phyloP scores from a whole-genome alignment of 2,888 invertebrate genomes.

The Chymomyza amoena region DNA sequence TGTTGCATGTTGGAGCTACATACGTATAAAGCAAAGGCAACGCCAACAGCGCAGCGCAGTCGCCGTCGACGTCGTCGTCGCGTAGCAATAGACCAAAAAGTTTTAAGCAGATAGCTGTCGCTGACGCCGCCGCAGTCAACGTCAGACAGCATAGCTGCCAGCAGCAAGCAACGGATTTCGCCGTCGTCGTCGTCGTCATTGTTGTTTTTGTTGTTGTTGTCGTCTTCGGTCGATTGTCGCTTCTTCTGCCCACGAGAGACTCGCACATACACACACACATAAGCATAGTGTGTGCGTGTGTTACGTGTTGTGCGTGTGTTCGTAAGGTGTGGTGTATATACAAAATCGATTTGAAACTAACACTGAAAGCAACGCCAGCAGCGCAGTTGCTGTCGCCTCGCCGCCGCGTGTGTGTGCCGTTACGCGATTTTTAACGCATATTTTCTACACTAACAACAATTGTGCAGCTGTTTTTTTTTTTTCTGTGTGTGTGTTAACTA shows the following conservation, averaged over 20 bases:
- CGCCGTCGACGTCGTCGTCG: constrained; percentile 2
- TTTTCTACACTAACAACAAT: background rate
- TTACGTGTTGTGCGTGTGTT: constrained; percentile 25
- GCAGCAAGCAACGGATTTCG: constrained; percentile 14
- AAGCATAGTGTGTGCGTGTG: background rate
- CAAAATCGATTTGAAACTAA: constrained; percentile 57
- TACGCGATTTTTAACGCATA: constrained; percentile 35
- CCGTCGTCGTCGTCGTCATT: constrained; percentile 21
- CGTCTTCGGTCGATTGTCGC: constrained; percentile 16
- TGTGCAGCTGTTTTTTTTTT: constrained; percentile 8
- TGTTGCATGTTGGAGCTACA: background rate
- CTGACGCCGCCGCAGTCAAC: background rate
- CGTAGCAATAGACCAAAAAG: constrained; percentile 38
- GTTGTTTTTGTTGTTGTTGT: constrained; percentile 23
- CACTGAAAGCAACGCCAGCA: constrained; percentile 1
- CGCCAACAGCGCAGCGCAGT: constrained; percentile 15
- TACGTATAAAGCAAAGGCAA: constrained; percentile 15
- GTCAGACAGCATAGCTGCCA: constrained; percentile 16
- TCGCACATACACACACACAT: background rate
- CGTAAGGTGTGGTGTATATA: constrained; percentile 65
- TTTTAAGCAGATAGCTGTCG: constrained; percentile 3
- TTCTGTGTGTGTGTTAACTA: constrained; percentile 19
- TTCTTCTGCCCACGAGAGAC: constrained; percentile 7
- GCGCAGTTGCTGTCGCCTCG: constrained; percentile 20
- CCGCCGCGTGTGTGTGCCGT: constrained; percentile 33